Evolutionary conservation across 2,797 vertebrate genomes (phyloP), one percentile per base, ranked within the genome.

Genomic region (Silurus aristotelis): DNA sequence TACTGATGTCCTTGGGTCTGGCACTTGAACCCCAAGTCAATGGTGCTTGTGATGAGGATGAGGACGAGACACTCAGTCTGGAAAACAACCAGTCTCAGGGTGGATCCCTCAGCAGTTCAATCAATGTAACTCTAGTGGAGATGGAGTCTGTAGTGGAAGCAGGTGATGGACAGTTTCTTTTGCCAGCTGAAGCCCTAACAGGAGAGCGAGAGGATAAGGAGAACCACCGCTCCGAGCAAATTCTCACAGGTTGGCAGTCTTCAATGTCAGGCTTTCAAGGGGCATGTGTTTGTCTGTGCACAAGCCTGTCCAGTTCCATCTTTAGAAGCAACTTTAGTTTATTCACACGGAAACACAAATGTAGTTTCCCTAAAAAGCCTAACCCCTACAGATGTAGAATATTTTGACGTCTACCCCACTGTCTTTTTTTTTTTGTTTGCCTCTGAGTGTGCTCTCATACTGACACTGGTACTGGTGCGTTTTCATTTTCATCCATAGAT

Each of bases 1-100:
- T 93, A 92, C 87, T 99, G 90, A 94, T 95, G 93, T 88, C 93
- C 0, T 94, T 92, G 0, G 94, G 93, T 7, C 87, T 95, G 86
- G 95, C 95, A 78, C 92, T 90, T 20, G 93, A 93, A 75, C 82
- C 91, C 66, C 87, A 88, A 75, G 87, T 90, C 58, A 90, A 87
- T 12, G 52, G 89, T 71, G 90, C 88, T 80, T 79, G 70, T 2
- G 91, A 92, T 77, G 94, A 73, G 17, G 72, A 92, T 27, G 93
- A 94, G 0, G 93, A 90, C 38, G 85, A 87, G 48, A 91, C 93
- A 20, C 86, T 93, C 70, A 93, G 91, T 19, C 87, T 93, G 25
- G 90, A 92, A 86, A 91, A 88, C 81, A 92, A 52, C 84, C 87
- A 91, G 80, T 93, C 93, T 66, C 93, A 92, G 87, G 77, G 87